Evolutionary conservation across 2,113 vertebrate species (phyloP).

Genomic region (Indicator indicator): DNA sequence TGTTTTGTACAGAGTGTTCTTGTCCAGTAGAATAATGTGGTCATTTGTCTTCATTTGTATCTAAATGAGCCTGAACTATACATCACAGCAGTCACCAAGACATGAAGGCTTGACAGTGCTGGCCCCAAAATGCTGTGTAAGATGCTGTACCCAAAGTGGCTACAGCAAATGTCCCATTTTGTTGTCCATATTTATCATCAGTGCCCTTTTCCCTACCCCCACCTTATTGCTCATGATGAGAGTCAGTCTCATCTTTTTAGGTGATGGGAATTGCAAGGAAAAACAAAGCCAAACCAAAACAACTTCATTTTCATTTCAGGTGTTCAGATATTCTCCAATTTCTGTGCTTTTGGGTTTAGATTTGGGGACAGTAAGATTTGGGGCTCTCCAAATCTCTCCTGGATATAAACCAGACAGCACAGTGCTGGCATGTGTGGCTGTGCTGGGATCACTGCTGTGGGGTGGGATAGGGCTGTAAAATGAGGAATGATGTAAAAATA

Average conservation of each 20-base stretch:
- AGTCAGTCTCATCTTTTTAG: not conserved
- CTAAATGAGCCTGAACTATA: not conserved
- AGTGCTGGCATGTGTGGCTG: not conserved
- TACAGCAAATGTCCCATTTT: not conserved
- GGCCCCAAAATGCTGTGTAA: accelerated
- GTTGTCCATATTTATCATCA: not conserved
- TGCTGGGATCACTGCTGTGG: not conserved
- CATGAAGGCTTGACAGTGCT: accelerated
- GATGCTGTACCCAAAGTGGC: not conserved
- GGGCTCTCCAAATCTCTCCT: not conserved
- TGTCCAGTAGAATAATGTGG: accelerated
- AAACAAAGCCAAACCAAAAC: too few species aligned
- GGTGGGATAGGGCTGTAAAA: not conserved
- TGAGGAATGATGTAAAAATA: not conserved
- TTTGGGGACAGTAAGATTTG: not conserved
- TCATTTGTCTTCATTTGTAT: not conserved
- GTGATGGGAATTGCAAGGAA: not conserved
- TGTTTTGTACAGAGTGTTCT: not conserved
- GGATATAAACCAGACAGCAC: too few species aligned
- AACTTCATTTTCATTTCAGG: not conserved
- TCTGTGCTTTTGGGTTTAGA: not conserved
- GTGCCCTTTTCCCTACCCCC: accelerated
- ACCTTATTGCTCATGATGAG: accelerated
- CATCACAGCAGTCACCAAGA: accelerated
- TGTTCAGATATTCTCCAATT: accelerated